These are phyloP conservation scores for Borostomias antarcticus DNA, from an alignment of 2,797 vertebrate species.

Conservation along the genomic window DNA sequence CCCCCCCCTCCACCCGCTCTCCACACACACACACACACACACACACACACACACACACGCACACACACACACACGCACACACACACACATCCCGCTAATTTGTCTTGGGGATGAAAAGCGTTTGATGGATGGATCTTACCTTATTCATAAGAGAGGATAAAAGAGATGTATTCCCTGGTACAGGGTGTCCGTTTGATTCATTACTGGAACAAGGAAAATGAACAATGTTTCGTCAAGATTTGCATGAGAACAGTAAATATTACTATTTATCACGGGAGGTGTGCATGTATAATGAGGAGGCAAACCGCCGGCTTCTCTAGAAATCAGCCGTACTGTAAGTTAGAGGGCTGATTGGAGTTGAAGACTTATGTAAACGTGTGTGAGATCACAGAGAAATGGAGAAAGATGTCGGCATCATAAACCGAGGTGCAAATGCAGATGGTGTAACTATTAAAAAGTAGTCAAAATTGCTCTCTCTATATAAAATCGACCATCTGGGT, in stretches of 20 bases:
- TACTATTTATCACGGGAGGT: conserved; percentile 80
- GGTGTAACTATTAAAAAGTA: conserved; percentile 39
- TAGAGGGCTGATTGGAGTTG: conserved; percentile 53
- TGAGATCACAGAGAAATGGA: conserved; percentile 41
- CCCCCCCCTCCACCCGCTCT: too few species aligned
- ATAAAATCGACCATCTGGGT: conserved; percentile 48
- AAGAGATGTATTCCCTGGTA: conserved; percentile 97
- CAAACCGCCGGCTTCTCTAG: conserved; percentile 72
- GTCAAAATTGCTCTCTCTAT: conserved; percentile 10
- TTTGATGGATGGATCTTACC: conserved; percentile 99
- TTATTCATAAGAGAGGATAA: conserved; percentile 99
- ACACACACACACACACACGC: too few species aligned
- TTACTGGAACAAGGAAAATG: conserved; percentile 96
- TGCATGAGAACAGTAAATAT: conserved; percentile 84
- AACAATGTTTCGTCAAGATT: conserved; percentile 92
- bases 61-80: too few species aligned
- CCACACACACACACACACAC: too few species aligned
- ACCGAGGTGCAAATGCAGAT: conserved; percentile 42
- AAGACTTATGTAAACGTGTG: conserved; percentile 58
- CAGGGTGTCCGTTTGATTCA: conserved; percentile 98
- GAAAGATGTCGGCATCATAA: conserved; percentile 49
- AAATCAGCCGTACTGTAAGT: conserved; percentile 60
- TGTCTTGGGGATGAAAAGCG: conserved; percentile 89
- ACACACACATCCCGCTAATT: conserved; percentile 79
- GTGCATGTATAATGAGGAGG: conserved; percentile 76